Percentiles rank a stretch among this genome's conserved stretches.
phyloP scores from a whole-genome alignment of 2,113 vertebrate genomes.

The Redunca redunca region DNA sequence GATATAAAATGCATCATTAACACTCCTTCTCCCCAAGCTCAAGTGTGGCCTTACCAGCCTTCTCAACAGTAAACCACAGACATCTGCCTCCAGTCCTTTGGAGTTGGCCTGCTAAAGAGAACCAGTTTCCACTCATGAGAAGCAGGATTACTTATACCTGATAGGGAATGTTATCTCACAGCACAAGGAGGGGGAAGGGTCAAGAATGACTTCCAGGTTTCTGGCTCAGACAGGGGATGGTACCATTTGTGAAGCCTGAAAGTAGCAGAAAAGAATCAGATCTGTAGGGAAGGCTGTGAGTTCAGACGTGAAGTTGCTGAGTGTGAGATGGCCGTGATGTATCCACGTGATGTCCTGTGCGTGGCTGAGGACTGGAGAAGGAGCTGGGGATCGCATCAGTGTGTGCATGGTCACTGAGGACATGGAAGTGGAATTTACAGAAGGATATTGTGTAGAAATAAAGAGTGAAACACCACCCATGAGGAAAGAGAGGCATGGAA shows the following conservation, averaged over 20 bases:
- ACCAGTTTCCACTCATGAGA: background rate
- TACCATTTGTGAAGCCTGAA: background rate
- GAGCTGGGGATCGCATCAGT: too few relatives aligned
- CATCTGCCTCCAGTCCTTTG: background rate
- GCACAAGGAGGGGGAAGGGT: background rate
- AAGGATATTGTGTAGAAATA: background rate
- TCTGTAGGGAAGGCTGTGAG: background rate
- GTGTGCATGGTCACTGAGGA: background rate
- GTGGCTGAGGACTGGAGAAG: background rate
- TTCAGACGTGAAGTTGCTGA: accelerated
- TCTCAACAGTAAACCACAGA: background rate
- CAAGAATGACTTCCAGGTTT: background rate
- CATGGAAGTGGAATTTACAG: background rate
- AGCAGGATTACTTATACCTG: background rate
- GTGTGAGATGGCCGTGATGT: accelerated
- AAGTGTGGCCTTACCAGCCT: background rate
- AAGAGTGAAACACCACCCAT: background rate
- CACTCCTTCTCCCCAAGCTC: background rate
- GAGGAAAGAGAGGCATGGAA: background rate
- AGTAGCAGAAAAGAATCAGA: background rate
- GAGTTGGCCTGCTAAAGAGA: background rate
- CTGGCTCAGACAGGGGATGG: background rate
- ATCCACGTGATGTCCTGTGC: background rate
- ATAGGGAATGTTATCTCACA: background rate
- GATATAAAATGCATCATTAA: background rate